Base-by-base conservation (phyloP, 2,888 invertebrate species). In the Oscheius sp. region DNA sequence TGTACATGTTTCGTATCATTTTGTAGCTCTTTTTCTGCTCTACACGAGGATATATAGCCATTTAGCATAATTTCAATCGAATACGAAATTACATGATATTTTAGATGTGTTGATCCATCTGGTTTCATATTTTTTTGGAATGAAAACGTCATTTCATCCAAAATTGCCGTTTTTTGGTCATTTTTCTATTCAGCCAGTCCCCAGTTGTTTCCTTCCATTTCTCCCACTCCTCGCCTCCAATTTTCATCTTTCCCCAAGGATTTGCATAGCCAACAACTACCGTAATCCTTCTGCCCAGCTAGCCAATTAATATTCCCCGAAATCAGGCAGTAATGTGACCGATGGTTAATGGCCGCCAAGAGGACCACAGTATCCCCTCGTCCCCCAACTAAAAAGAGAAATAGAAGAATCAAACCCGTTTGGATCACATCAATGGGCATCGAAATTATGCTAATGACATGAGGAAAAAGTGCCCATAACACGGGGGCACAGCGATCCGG, bases 241-340 rank as follows among this genome's bases (percentile, higher is more conserved):
- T 55, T 55, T 55, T 21, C 55, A 18, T 55, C 21, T 55, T 23
- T 55, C 21, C 35, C 35, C 35, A 35, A 35, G 35, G 35, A 35
- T 23, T 55, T 55, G 16, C 55, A 13, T 55, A 3, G 21, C 13
- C 21, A 6, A 18, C 41, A 18, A 18, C 43, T 43, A 43, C 43
- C 41, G 61, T 61, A 61, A 41, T n/a, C 43, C 43, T 49, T 66
- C 23, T 25, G 21, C 21, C 46, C 9, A 52, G 52, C 66, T n/a
- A 66, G 52, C 66, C 66, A 66, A 66, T 66, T 66, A 66, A 66
- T 66, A 66, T 66, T 66, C 66, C 35, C 52, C 52, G 66, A 66
- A 66, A 66, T 66, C 66, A 66, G 52, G 49, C 66, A 66, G 52
- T 52, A 66, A 66, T 66, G 66, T 52, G 49, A n/a, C 27, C 29